Conservation (phyloP, 2,888 invertebrate species). For the Polylopha cassiicola region DNA sequence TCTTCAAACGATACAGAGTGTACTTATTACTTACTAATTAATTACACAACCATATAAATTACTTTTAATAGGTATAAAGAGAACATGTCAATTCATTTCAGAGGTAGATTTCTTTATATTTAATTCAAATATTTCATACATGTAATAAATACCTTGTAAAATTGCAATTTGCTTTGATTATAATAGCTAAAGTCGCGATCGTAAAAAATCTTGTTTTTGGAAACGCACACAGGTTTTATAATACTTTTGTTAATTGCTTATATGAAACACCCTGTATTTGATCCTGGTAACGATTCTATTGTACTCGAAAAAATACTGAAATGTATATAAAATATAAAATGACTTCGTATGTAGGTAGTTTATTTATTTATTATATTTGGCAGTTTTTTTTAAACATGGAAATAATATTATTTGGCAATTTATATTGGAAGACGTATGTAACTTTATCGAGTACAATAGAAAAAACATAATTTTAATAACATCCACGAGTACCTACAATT, state of each 20-base stretch:
- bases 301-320: neutral
- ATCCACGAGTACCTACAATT: too few species aligned
- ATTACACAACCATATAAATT: conserved; percentile 17
- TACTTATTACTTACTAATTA: conserved; percentile 1
- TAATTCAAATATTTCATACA: conserved; percentile 7
- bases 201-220: neutral
- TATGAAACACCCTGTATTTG: conserved; percentile 42
- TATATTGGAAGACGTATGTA: neutral
- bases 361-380: neutral
- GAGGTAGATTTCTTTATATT: conserved; percentile 14
- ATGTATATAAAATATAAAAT: too few species aligned
- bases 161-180: neutral
- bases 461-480: too few species aligned
- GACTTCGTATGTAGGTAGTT: too few species aligned
- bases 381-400: neutral
- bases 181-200: neutral
- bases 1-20: too few species aligned
- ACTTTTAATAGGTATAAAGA: too few species aligned
- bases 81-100: conserved; percentile 7
- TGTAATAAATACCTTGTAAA: neutral
- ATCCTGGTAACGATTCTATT: conserved; percentile 30
- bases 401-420: neutral
- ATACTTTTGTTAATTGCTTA: conserved; percentile 17
- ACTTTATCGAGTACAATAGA: conserved; percentile 1
- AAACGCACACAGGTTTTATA: neutral